Base-by-base conservation (phyloP, 2,113 vertebrate genomes). In the Xyrauchen texanus region DNA sequence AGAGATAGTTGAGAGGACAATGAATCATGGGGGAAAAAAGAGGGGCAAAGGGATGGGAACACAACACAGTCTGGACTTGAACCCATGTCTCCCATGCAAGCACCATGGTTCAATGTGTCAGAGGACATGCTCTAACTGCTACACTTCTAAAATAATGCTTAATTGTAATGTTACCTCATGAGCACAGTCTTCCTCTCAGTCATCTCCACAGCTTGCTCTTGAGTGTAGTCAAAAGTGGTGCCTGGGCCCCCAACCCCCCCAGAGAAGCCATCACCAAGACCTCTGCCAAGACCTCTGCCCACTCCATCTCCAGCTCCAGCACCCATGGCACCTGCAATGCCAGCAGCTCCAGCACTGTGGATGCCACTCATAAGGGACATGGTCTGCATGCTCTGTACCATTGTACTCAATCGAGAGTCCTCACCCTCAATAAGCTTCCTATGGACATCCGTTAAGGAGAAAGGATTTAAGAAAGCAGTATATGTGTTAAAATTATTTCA, bases 351-450 rank as follows among this genome's bases (percentile, higher is more conserved):
- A 64, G 82, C 86, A 8, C 78, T 80, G 15, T 80, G 65, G 47
- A 76, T 73, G 64, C 89, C 85, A 77, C 83, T 77, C 57, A 88
- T 76, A 12, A 92, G 76, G 15, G 87, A 89, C 82, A 92, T 64
- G 47, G 88, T 88, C 83, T 87, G 79, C 70, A 82, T 15, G 13
- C 58, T 55, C n/a, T 75, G 83, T 77, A 92, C 79, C 86, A 91
- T 90, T 42, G 88, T 82, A 68, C 88, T 67, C 69, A 93, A 88
- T 2, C 93, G 88, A 46, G 88, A 85, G 69, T 93, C 92, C 76
- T 93, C 93, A 15, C 92, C 92, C 75, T 94, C 93, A 64, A 93
- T 90, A 74, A 94, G 84, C 82, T 94, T 93, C 81, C 92, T 93
- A 78, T 57, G 11, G 66, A 7, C 57, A 78, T 77, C 64, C 85